Evolutionary conservation across 2,888 invertebrate genomes (phyloP).

Genomic region (Nymphalis c-album): DNA sequence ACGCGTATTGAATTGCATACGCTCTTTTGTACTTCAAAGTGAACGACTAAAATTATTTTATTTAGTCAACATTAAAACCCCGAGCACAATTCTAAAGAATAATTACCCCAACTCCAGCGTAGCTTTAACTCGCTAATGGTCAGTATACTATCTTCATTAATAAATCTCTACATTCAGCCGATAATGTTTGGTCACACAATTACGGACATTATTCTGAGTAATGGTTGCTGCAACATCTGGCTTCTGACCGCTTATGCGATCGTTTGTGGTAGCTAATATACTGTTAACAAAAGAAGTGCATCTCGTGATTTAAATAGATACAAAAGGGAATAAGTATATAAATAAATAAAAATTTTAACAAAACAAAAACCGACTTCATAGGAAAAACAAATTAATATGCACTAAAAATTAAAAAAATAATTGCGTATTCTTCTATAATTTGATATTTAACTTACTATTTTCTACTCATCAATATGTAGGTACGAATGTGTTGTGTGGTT

Average conservation of each 20-base stretch:
- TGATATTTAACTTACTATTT: too few species aligned
- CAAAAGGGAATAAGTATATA: not conserved
- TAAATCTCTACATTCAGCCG: constrained; percentile 30
- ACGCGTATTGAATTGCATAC: too few species aligned
- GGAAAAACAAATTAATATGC: too few species aligned
- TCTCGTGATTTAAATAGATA: constrained; percentile 3
- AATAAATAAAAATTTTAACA: too few species aligned
- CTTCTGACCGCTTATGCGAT: constrained; percentile 31
- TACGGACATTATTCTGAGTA: constrained; percentile 35
- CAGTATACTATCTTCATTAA: constrained; percentile 13
- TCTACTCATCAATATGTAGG: too few species aligned
- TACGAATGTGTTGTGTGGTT: too few species aligned
- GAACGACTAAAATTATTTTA: too few species aligned
- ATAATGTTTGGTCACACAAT: constrained; percentile 35
- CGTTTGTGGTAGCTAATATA: constrained; percentile 31
- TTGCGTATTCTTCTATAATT: too few species aligned
- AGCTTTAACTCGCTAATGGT: constrained; percentile 5
- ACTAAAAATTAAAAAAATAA: too few species aligned
- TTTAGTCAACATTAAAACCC: not conserved
- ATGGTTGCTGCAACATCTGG: constrained; percentile 33
- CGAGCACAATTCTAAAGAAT: not conserved
- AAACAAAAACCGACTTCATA: too few species aligned
- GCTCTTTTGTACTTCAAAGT: too few species aligned
- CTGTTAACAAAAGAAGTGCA: constrained; percentile 18
- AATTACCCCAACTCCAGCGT: constrained; percentile 6